Base-by-base conservation (phyloP, 2,888 invertebrate genomes). In the Norana najaformis region DNA sequence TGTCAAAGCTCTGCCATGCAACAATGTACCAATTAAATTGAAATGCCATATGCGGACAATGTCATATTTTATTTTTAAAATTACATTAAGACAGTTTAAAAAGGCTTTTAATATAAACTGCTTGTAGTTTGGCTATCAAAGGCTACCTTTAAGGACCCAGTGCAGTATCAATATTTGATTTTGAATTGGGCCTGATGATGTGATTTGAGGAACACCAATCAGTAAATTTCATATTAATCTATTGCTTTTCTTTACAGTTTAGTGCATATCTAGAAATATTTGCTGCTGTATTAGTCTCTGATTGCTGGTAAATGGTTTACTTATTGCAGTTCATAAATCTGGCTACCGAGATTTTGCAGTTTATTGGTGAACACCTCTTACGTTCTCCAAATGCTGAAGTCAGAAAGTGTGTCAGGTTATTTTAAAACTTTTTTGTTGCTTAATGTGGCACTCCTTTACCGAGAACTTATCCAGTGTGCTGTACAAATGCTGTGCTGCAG, bases 321-420 rank as follows among this genome's bases (percentile, higher is more conserved):
- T 41, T 89, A 91, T 92, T 91, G 91, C 91, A 97, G 96, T 98
- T 97, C 95, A 97, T 98, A 92, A 96, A 97, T 14, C 95, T 98
- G 93, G 97, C 98, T 0, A 97, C 97, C 0, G 97, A 97, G 93
- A 97, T 98, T 91, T 97, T 98, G 94, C 96, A 96, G 90, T 97
- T 98, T 92, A 96, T 98, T 94, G 97, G 97, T 93, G 96, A 96
- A 91, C 97, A 97, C 94, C 96, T 97, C 90, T 96, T 98, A 91
- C 96, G 96, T 93, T 96, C 96, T 88, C 93, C 96, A 93, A 93
- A 93, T 89, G 92, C 92, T 14, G 93, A 93, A 89, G 92, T 95
- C 39, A 93, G 93, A 90, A 92, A 93, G 36, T 93, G 94, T 82
- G 91, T 94, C 88, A 92, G 91, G 92, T 93, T 90, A 83, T 35